Evolutionary conservation across 2,113 vertebrate species (phyloP).

Genomic region (rat (Rattus norvegicus)): GRCr8 NC_086019.1:79517001-79517500

Average conservation of each 20-base stretch:
- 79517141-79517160: conserved; percentile 24
- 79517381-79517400: neutral
- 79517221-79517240: neutral
- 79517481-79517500: neutral
- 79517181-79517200: neutral
- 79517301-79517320: neutral
- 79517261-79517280: neutral
- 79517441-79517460: neutral
- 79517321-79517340: neutral
- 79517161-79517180: fast-evolving
- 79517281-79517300: neutral
- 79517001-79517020: neutral
- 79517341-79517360: neutral
- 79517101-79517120: too few species aligned
- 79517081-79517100: too few species aligned
- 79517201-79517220: too few species aligned
- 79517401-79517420: neutral
- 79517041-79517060: neutral
- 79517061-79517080: too few species aligned
- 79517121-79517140: neutral
- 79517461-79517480: neutral
- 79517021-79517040: neutral
- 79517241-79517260: neutral
- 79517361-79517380: neutral
- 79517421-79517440: neutral